Conservation (phyloP, 2,797 vertebrate species). For the Anas capensis region DNA sequence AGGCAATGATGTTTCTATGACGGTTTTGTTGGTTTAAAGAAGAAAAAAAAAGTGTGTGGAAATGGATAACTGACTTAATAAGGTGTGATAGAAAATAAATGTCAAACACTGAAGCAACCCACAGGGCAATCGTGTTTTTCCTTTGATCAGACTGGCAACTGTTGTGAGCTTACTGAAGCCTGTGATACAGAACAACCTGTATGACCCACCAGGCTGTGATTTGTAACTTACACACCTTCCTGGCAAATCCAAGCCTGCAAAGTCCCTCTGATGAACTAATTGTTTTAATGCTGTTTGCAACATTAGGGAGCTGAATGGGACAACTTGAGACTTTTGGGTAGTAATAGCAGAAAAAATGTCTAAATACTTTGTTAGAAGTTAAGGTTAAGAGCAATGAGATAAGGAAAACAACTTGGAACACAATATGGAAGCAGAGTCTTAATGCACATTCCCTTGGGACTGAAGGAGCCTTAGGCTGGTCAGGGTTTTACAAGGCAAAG, state of each 20-base stretch:
- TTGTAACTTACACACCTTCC: not conserved
- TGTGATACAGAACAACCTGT: not conserved
- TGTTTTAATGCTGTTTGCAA: not conserved
- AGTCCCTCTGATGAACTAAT: not conserved
- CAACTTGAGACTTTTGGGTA: not conserved
- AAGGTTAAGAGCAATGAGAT: too few species aligned
- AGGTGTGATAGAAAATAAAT: not conserved
- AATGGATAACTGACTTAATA: not conserved
- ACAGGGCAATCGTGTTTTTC: not conserved
- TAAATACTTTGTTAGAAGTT: too few species aligned
- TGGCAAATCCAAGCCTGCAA: not conserved
- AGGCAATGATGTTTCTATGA: not conserved
- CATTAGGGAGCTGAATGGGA: not conserved
- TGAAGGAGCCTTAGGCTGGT: too few species aligned
- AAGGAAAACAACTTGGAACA: too few species aligned
- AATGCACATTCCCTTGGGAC: too few species aligned
- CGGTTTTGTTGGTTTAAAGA: not conserved
- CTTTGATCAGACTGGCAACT: not conserved
- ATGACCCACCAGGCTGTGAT: not conserved
- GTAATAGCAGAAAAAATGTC: too few species aligned
- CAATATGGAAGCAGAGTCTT: too few species aligned
- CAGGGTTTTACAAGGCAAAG: too few species aligned
- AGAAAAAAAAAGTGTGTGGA: not conserved
- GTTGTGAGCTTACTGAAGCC: not conserved
- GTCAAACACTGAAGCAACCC: not conserved